Percentiles rank a stretch among this genome's conserved stretches.
phyloP scores from a whole-genome alignment of 2,113 vertebrate species.

The Dissostichus mawsoni region DNA sequence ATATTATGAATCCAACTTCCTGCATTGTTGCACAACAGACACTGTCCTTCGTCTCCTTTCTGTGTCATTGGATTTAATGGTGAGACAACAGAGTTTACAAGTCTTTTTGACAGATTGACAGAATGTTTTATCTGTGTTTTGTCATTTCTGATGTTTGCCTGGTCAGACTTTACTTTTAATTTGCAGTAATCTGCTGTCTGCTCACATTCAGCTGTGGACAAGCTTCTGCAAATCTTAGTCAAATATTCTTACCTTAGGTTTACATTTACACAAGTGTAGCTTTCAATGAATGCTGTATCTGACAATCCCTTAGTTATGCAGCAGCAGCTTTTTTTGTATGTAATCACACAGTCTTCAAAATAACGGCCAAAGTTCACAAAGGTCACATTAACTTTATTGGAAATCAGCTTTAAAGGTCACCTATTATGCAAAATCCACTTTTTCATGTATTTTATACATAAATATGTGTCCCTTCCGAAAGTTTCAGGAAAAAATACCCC shows the following conservation, averaged over 20 bases:
- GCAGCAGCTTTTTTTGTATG: not conserved
- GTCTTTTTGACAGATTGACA: constrained; percentile 14
- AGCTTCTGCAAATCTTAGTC: not conserved
- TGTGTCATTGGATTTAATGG: constrained; percentile 56
- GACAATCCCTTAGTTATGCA: not conserved
- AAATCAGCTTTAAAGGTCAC: not conserved
- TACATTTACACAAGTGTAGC: constrained; percentile 21
- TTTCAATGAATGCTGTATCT: not conserved
- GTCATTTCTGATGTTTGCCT: constrained; percentile 22
- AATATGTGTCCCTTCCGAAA: too few species aligned
- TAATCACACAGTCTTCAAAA: constrained; percentile 3
- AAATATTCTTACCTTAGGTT: constrained; percentile 5
- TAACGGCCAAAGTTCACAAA: not conserved
- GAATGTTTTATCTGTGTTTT: not conserved
- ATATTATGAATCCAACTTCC: constrained; percentile 46
- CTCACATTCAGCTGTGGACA: constrained; percentile 25
- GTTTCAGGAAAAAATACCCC: too few species aligned
- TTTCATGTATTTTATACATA: too few species aligned
- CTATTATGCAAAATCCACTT: too few species aligned
- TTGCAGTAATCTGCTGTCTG: not conserved
- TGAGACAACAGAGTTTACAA: constrained; percentile 38
- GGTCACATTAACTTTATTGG: not conserved
- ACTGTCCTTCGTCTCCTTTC: constrained; percentile 38
- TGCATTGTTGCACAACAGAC: constrained; percentile 19
- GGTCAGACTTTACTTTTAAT: not conserved